Conservation (phyloP, 2,113 vertebrate species). For the Rhodinocichla rosea region DNA sequence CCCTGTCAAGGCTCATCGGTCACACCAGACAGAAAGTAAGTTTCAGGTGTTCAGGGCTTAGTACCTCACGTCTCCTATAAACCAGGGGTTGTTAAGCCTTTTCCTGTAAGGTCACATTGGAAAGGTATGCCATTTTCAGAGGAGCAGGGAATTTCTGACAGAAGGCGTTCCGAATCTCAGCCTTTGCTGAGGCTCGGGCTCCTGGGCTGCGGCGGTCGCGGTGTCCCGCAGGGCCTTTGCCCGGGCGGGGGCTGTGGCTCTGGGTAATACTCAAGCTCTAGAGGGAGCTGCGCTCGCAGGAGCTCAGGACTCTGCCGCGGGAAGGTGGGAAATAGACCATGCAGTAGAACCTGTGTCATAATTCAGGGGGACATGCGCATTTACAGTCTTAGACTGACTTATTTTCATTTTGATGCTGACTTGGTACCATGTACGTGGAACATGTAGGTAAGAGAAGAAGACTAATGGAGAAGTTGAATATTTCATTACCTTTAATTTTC, state of each 20-base stretch:
- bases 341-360: background rate
- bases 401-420: background rate
- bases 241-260: accelerated
- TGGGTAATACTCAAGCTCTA: background rate
- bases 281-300: background rate
- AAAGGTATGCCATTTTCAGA: background rate
- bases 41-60: background rate
- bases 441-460: background rate
- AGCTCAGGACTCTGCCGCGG: background rate
- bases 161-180: background rate
- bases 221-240: background rate
- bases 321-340: background rate
- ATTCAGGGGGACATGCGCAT: accelerated
- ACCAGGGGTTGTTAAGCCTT: background rate
- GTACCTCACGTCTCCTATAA: background rate
- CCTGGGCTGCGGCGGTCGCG: accelerated
- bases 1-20: background rate
- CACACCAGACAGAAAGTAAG: background rate
- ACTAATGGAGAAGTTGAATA: background rate
- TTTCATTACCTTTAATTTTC: slow-evolving; percentile 4
- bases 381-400: background rate
- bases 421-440: background rate
- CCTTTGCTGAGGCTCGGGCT: background rate
- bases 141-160: background rate
- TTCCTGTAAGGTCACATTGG: background rate